phyloP scores from a whole-genome alignment of 2,797 vertebrate genomes.

The Babyrousa celebensis region DNA sequence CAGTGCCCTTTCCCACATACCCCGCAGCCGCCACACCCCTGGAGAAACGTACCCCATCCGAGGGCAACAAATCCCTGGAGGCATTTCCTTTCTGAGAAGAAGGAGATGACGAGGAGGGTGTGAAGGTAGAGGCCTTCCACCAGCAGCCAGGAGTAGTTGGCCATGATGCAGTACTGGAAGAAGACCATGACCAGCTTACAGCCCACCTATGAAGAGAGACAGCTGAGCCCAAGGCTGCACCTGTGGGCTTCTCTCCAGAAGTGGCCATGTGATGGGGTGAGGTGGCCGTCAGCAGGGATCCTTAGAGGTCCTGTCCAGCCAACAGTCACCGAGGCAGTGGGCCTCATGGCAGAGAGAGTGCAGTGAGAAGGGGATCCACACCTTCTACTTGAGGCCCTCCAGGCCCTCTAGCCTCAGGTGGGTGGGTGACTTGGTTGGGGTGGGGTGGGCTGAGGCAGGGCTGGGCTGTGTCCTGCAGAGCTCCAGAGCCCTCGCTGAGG shows the following conservation, averaged over 20 bases:
- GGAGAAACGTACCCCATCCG: conserved; percentile 95
- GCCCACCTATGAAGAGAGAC: conserved; percentile 91
- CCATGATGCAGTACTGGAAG: conserved; percentile 97
- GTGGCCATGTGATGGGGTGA: too few relatives aligned
- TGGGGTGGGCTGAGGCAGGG: too few relatives aligned
- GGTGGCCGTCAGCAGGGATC: not conserved
- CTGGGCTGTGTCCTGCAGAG: too few relatives aligned
- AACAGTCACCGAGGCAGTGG: too few relatives aligned
- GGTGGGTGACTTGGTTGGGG: too few relatives aligned
- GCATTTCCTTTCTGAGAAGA: conserved; percentile 96
- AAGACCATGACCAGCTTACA: conserved; percentile 96
- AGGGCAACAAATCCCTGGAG: conserved; percentile 95
- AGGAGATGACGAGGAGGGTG: conserved; percentile 95
- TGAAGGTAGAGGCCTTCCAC: conserved; percentile 98
- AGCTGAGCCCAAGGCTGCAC: not conserved
- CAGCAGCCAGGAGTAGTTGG: conserved; percentile 98
- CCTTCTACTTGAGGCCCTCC: too few relatives aligned
- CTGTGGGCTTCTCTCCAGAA: not conserved
- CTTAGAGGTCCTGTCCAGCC: too few relatives aligned
- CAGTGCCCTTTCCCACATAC: not conserved
- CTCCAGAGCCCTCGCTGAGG: too few relatives aligned
- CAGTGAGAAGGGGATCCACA: too few relatives aligned
- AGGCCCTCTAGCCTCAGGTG: too few relatives aligned
- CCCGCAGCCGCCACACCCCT: not conserved
- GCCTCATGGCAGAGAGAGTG: too few relatives aligned